Evolutionary conservation across 1,140 invertebrate genomes (phyloP).

Genomic region (Hypothenemus hampei): DNA sequence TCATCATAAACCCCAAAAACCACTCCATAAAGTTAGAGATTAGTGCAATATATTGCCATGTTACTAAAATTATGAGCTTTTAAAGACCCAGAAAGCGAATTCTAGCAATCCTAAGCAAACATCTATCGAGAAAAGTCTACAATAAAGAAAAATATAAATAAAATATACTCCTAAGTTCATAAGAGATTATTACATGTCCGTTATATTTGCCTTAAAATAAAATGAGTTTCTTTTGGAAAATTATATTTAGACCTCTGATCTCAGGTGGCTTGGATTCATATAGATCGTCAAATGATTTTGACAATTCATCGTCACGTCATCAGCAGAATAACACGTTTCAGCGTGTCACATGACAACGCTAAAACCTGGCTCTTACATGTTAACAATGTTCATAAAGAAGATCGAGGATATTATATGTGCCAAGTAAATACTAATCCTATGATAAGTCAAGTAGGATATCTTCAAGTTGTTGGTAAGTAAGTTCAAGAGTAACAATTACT

Average conservation of each 20-base stretch:
- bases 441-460: conserved; percentile 89
- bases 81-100: no score
- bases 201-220: background rate
- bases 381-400: conserved; percentile 80
- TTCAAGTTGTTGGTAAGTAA: conserved; percentile 88
- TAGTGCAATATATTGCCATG: no score
- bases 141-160: no score
- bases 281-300: conserved; percentile 89
- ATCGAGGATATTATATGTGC: conserved; percentile 88
- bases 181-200: background rate
- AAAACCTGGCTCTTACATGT: conserved; percentile 88
- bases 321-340: conserved; percentile 78
- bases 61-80: background rate
- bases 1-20: conserved; percentile 13
- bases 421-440: conserved; percentile 95
- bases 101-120: no score
- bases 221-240: background rate
- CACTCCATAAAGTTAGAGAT: background rate
- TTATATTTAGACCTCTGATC: background rate
- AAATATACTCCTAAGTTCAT: no score
- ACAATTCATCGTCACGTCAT: conserved; percentile 89
- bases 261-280: conserved; percentile 91
- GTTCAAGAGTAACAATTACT: background rate
- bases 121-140: no score
- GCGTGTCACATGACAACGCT: conserved; percentile 84